Evolutionary conservation across 1,140 invertebrate genomes (phyloP).

Genomic region (Bombus difficillimus): DNA sequence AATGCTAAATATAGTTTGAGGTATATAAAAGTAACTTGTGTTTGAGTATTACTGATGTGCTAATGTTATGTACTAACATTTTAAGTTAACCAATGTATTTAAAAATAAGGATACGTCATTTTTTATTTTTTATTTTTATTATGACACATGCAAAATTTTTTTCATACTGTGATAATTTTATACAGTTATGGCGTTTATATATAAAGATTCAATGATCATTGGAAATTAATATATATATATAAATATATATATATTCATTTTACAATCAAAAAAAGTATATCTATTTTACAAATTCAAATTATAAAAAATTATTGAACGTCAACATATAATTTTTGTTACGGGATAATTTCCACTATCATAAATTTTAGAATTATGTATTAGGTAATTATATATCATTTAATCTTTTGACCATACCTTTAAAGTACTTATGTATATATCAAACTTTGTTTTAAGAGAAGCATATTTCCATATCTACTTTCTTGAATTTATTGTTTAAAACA

Average conservation of each 20-base stretch:
- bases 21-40: conserved; percentile 14
- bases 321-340: background rate
- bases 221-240: conserved; percentile 13
- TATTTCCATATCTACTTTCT: background rate
- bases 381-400: background rate
- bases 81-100: conserved; percentile 3
- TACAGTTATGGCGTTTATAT: conserved; percentile 18
- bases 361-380: conserved; percentile 7
- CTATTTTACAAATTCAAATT: conserved; percentile 24
- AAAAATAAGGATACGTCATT: conserved; percentile 22
- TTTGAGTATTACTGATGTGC: background rate
- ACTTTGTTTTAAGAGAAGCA: conserved; percentile 7
- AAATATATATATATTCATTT: conserved; percentile 10
- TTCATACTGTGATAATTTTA: conserved; percentile 40
- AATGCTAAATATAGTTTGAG: conserved; percentile 37
- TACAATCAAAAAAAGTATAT: conserved; percentile 8
- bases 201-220: conserved; percentile 27
- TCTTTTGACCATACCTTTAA: background rate
- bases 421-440: conserved; percentile 5
- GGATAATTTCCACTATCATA: background rate
- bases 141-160: conserved; percentile 47
- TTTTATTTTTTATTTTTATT: conserved; percentile 35
- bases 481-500: conserved; percentile 17
- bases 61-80: background rate
- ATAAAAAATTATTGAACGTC: conserved; percentile 20